phyloP scores from a whole-genome alignment of 2,113 vertebrate genomes.

The Nibea coibor region DNA sequence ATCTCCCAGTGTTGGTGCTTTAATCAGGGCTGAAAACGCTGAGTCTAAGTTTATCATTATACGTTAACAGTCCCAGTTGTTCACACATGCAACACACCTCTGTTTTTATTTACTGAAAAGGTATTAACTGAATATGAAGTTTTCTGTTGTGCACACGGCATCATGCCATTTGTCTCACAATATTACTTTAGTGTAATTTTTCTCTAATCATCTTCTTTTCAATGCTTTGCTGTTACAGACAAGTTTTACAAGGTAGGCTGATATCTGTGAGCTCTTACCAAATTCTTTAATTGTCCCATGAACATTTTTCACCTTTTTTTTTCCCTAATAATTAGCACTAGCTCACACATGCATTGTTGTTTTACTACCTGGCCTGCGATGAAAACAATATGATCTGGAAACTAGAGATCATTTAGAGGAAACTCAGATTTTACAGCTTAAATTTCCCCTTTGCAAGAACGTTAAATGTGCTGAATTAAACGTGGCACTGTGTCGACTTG shows the following conservation, averaged over 20 bases:
- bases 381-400: slow-evolving; percentile 66
- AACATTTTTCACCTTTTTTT: slow-evolving; percentile 64
- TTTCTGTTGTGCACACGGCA: slow-evolving; percentile 17
- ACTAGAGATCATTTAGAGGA: slow-evolving; percentile 44
- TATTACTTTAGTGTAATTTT: slow-evolving; percentile 45
- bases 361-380: slow-evolving; percentile 74
- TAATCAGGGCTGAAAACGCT: slow-evolving; percentile 40
- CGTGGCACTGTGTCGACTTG: slow-evolving; percentile 43
- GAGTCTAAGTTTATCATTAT: slow-evolving; percentile 43
- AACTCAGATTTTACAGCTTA: slow-evolving; percentile 42
- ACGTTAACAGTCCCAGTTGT: slow-evolving; percentile 51
- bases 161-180: slow-evolving; percentile 32
- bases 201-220: slow-evolving; percentile 44
- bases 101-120: slow-evolving; percentile 35
- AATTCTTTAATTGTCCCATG: slow-evolving; percentile 74
- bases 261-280: slow-evolving; percentile 78
- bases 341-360: slow-evolving; percentile 57
- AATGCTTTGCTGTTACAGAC: slow-evolving; percentile 43
- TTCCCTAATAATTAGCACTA: slow-evolving; percentile 55
- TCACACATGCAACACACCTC: slow-evolving; percentile 52
- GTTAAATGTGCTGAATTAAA: slow-evolving; percentile 46
- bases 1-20: slow-evolving; percentile 2
- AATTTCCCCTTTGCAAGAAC: slow-evolving; percentile 35
- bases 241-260: slow-evolving; percentile 54
- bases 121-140: slow-evolving; percentile 40